These are phyloP conservation scores for Aurelia aurita DNA, from an alignment of 30 jellyfish, hydroid and myxozoan genomes.

Conservation along the genomic window DNA sequence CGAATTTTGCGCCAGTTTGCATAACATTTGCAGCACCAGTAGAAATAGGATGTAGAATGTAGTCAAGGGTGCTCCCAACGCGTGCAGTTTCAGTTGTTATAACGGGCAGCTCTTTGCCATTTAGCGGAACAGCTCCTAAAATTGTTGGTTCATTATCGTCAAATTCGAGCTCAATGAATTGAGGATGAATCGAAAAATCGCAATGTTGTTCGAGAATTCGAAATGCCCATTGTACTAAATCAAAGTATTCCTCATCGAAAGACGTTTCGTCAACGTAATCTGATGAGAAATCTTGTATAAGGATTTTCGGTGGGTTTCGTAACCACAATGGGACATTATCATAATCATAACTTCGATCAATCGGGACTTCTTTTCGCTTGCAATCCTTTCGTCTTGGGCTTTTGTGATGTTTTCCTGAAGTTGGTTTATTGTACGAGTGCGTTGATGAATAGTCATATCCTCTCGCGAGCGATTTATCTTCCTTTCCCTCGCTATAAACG, in stretches of 20 bases:
- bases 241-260: slow-evolving; percentile 67
- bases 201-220: slow-evolving; percentile 55
- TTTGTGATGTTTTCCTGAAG: slow-evolving; percentile 19
- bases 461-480: slow-evolving; percentile 13
- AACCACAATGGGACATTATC: slow-evolving; percentile 45
- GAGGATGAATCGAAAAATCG: slow-evolving; percentile 29
- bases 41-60: slow-evolving; percentile 64
- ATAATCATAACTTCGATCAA: slow-evolving; percentile 27
- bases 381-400: slow-evolving; percentile 25
- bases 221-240: slow-evolving; percentile 75
- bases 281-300: slow-evolving; percentile 69
- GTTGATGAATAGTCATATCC: neutral
- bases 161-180: slow-evolving; percentile 10
- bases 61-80: slow-evolving; percentile 71
- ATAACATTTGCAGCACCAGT: slow-evolving; percentile 83
- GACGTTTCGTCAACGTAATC: slow-evolving; percentile 68
- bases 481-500: slow-evolving; percentile 14
- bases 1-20: slow-evolving; percentile 76
- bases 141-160: slow-evolving; percentile 43
- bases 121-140: slow-evolving; percentile 18
- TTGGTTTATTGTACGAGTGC: slow-evolving; percentile 13
- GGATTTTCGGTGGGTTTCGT: slow-evolving; percentile 64
- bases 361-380: slow-evolving; percentile 37
- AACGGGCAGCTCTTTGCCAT: slow-evolving; percentile 27
- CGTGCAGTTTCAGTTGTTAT: slow-evolving; percentile 76